Percentiles rank a stretch among this genome's conserved stretches.
phyloP scores from a whole-genome alignment of 2,113 vertebrate species.

The Meriones unguiculatus region DNA sequence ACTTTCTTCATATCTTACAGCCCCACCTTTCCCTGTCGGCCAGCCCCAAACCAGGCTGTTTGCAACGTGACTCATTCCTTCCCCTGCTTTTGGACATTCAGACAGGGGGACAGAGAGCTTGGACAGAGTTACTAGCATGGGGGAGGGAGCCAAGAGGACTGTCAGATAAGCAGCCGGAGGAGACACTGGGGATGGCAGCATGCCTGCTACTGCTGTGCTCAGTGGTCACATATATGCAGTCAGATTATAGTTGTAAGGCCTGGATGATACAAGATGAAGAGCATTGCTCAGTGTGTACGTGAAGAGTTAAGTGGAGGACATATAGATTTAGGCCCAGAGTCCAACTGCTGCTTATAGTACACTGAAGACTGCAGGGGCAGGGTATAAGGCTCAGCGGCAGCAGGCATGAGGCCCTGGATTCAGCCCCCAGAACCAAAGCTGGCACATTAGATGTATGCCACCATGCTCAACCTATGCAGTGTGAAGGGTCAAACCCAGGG shows the following conservation, averaged over 20 bases:
- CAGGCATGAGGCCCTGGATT: not conserved
- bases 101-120: not conserved
- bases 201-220: not conserved
- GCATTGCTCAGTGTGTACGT: not conserved
- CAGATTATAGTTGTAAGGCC: not conserved
- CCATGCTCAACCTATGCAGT: not conserved
- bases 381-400: not conserved
- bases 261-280: not conserved
- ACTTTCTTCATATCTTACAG: slow-evolving; percentile 9
- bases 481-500: no score
- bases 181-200: not conserved
- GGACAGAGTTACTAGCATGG: not conserved
- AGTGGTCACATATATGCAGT: not conserved
- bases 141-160: not conserved
- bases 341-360: not conserved
- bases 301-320: not conserved
- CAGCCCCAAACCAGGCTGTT: slow-evolving; percentile 19
- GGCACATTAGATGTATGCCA: not conserved
- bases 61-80: slow-evolving; percentile 59
- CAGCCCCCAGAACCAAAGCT: not conserved
- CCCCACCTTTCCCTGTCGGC: not conserved
- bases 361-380: not conserved
- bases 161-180: not conserved
- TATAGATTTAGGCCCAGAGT: not conserved
- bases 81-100: slow-evolving; percentile 34